phyloP scores from a whole-genome alignment of 2,797 vertebrate genomes.

The Sebastes cheni region DNA sequence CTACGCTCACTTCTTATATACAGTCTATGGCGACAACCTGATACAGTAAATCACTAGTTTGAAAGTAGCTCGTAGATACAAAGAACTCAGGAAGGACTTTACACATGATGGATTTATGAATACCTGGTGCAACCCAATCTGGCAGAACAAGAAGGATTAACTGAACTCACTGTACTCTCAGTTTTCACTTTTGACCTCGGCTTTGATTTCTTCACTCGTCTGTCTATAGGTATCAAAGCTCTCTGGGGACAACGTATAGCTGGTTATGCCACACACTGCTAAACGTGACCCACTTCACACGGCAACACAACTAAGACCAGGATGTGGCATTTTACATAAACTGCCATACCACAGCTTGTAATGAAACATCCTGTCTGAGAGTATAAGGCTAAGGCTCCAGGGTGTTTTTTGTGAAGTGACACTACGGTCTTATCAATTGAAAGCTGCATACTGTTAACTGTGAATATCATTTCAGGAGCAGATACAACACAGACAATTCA shows the following conservation, averaged over 20 bases:
- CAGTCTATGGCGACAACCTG: background rate
- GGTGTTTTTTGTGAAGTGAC: background rate
- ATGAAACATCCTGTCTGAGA: background rate
- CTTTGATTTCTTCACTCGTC: conserved; percentile 18
- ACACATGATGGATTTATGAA: background rate
- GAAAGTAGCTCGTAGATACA: background rate
- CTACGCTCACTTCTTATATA: too few species aligned
- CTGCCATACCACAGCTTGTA: background rate
- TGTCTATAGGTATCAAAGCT: conserved; percentile 11
- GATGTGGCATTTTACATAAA: conserved; percentile 39
- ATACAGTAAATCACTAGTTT: background rate
- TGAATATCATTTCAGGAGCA: background rate
- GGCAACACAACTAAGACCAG: conserved; percentile 29
- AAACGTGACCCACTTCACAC: conserved; percentile 56
- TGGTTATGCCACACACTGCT: background rate
- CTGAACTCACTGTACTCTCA: background rate
- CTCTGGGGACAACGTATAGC: conserved; percentile 1
- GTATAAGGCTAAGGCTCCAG: background rate
- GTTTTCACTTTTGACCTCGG: conserved; percentile 5
- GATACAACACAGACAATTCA: background rate
- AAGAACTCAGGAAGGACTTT: background rate
- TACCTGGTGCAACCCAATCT: background rate
- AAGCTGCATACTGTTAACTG: background rate
- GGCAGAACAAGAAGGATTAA: background rate
- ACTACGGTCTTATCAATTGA: background rate